Base-by-base conservation (phyloP, 2,888 invertebrate genomes). In the Hydriomena furcata region DNA sequence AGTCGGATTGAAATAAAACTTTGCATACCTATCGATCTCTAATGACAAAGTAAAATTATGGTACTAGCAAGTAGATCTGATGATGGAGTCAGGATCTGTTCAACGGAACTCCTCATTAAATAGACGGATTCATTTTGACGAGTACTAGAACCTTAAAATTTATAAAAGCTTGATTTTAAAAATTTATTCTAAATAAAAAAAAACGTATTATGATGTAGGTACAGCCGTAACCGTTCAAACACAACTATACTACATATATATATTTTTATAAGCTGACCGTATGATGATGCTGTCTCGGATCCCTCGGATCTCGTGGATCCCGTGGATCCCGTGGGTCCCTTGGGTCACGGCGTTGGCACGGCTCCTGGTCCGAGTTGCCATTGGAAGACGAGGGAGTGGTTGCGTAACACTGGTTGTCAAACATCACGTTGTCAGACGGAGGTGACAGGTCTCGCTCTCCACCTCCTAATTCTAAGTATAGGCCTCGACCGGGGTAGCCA, bases 361-460 rank as follows among this genome's bases (percentile, higher is more conserved):
- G 93, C 78, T 96, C 96, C 82, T 96, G 95, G 83, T 97, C 97
- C 24, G 96, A 96, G 88, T 97, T 97, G 47, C 97, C 97, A 74
- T 97, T 97, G 76, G 97, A 97, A 42, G 97, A 97, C 71, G 97
- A 97, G 8, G 98, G 97, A 27, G 97, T 97, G 31, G 97, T 97
- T 23, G 97, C 97, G 86, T 98, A 97, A 91, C 97, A 97, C 81
- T 97, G 97, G 91, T 97, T 97, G 92, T 98, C 97, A 82, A 97
- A 97, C 91, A 97, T 95, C 60, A 96, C 96, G 84, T 97, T 96
- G 86, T 98, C 97, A 40, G 97, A 97, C 2, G 97, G 97, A 43
- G 97, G 97, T 0, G 97, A 97, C 45, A 93, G 78, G 73, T 93
- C 93, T 0, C 95, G 91, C 76, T 96, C 96, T 10, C 86, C 83